A percentile compares a stretch with the other conserved stretches of the same genome.
These are phyloP conservation scores for Palloptera scutellata DNA, from an alignment of 2,888 invertebrate genomes.

Conservation along the genomic window DNA sequence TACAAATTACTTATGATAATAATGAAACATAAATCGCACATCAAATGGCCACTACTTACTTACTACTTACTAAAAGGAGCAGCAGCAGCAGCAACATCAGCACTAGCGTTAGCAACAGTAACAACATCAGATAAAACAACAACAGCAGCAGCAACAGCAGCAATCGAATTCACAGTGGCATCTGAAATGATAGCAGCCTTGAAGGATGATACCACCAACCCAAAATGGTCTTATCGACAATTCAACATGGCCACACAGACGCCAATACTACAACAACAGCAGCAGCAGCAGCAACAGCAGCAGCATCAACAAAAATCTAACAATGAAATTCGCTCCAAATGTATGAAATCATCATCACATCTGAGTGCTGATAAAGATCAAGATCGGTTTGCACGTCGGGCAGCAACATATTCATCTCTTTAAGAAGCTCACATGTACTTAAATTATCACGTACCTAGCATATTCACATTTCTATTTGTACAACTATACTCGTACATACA, in stretches of 20 bases:
- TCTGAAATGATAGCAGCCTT: conserved; percentile 20
- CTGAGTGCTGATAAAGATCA: conserved; percentile 11
- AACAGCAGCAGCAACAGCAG: conserved; percentile 27
- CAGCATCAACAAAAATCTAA: not conserved
- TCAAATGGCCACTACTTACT: not conserved
- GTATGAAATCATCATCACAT: conserved; percentile 8
- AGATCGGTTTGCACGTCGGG: conserved; percentile 42
- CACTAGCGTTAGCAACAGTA: conserved; percentile 31
- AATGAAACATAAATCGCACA: not conserved
- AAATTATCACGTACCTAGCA: not conserved
- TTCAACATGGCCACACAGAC: conserved; percentile 48
- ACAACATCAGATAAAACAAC: conserved; percentile 24
- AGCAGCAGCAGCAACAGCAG: conserved; percentile 1
- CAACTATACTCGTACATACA: too few species aligned
- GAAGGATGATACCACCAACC: not conserved
- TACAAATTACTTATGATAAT: not conserved
- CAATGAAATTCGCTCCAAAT: not conserved
- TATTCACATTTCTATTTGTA: not conserved
- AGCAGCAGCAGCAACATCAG: conserved; percentile 25
- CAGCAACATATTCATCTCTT: conserved; percentile 47
- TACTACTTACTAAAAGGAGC: conserved; percentile 13
- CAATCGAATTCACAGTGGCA: too few species aligned
- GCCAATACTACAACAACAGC: conserved; percentile 37
- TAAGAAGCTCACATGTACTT: conserved; percentile 23
- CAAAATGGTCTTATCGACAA: conserved; percentile 45